Conservation (phyloP, 92 coral and sea anemone species). For the Zoanthus sociatus region DNA sequence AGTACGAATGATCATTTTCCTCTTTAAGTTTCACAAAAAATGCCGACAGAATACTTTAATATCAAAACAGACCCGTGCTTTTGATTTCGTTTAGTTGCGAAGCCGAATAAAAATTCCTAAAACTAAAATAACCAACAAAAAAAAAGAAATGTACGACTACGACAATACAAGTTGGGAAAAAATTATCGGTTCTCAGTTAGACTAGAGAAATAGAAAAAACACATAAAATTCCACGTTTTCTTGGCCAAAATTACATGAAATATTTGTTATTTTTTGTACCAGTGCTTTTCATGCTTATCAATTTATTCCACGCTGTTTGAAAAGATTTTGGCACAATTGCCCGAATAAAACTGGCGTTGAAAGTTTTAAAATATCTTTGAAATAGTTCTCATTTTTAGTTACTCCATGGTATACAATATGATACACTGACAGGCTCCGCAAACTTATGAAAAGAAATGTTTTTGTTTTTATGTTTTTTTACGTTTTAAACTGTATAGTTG, state of each 20-base stretch:
- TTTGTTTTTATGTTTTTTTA: neutral
- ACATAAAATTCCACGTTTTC: neutral
- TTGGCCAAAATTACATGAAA: constrained; percentile 1
- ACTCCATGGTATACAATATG: neutral
- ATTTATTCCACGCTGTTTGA: neutral
- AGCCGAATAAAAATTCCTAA: neutral
- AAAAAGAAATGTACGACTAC: neutral
- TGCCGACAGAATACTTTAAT: constrained; percentile 44
- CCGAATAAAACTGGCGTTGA: neutral
- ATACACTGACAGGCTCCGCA: neutral
- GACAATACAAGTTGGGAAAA: neutral
- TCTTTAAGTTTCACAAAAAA: constrained; percentile 39
- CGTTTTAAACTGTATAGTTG: neutral
- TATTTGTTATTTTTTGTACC: neutral
- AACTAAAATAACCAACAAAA: neutral
- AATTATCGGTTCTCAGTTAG: neutral
- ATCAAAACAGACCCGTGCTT: constrained; percentile 34
- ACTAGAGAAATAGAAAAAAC: neutral
- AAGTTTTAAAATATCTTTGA: neutral
- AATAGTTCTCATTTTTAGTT: neutral
- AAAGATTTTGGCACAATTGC: neutral
- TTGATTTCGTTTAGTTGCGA: neutral
- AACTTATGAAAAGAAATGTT: neutral
- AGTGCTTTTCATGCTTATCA: neutral
- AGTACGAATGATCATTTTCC: constrained; percentile 27